Evolutionary conservation across 2,113 vertebrate genomes (phyloP), one percentile per base, ranked within the genome.

Genomic region (Sinosuthora webbiana): DNA sequence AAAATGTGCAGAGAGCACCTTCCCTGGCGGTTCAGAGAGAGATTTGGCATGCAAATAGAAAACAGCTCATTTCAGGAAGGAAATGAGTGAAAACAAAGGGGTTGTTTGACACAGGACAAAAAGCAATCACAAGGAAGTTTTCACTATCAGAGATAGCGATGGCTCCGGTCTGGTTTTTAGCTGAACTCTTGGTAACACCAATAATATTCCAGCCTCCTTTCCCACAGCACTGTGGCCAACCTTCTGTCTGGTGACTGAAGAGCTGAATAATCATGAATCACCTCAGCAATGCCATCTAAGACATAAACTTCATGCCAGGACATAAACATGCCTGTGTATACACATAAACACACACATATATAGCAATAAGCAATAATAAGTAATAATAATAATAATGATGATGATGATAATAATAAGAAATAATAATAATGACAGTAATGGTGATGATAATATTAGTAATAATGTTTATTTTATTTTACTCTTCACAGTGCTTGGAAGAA

Each of bases 271-370:
- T 5, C 23, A 45, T 7, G 3, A 75, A 68, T 33, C 18, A 57
- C 65, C 39, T 44, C 39, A 81, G 60, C 55, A 68, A 6, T 39
- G 33, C 7, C 18, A 68, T 13, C 44, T 27, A 28, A 28, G 37
- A 33, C 30, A 69, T 27, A 42, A 79, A 80, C 12, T 45, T 42
- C 25, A 41, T 56, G 27, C 22, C 75, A 50, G 24, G 33, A 70
- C 30, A 57, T 5, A 73, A 24, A 63, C 0, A 0, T 3, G 4
- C 15, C 19, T n/a, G 4, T n/a, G 12, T 7, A 1, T 23, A 13
- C 6, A 25, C 6, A n/a, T 6, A 78, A 20, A 82, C 7, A 57
- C 2, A 22, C 0, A 50, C 7, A 56, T 0, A 5, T 7, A 13
- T 1, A 64, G 13, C 7, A 77, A 33, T 17, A 19, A 44, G 37